These are phyloP conservation scores for Ectropis crepuscularia DNA, from an alignment of 2,888 invertebrate species.

Conservation along the genomic window DNA sequence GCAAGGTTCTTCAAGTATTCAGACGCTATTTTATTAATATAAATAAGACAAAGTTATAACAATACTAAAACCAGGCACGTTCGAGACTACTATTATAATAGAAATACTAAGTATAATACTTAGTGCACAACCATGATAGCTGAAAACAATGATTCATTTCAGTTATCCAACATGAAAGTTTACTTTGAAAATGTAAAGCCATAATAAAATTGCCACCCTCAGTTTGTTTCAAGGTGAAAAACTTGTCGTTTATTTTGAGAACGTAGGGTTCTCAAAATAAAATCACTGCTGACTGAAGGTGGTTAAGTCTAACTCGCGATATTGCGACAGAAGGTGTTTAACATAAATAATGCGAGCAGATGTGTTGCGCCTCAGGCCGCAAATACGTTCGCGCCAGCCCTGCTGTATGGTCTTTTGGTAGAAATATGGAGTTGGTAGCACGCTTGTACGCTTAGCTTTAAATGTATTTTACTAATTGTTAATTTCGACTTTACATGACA, in stretches of 20 bases:
- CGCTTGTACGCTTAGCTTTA: conserved; percentile 13
- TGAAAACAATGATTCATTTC: too few species aligned
- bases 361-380: conserved; percentile 79
- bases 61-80: too few species aligned
- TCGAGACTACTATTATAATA: too few species aligned
- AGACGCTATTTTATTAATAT: too few species aligned
- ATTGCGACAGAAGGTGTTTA: conserved; percentile 85
- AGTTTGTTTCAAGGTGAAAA: background rate
- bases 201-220: too few species aligned
- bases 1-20: too few species aligned
- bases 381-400: conserved; percentile 76
- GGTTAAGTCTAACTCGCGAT: conserved; percentile 78
- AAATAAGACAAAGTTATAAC: too few species aligned
- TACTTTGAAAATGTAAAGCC: too few species aligned
- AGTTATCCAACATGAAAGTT: too few species aligned
- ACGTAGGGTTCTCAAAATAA: conserved; percentile 62
- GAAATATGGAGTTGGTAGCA: conserved; percentile 60
- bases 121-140: too few species aligned
- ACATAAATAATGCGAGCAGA: conserved; percentile 84
- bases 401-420: conserved; percentile 57
- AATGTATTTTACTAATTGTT: background rate
- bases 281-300: conserved; percentile 64
- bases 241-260: conserved; percentile 15
- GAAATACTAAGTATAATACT: too few species aligned
- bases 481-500: background rate